A percentile compares a stretch with the other conserved stretches of the same genome.
Conservation (phyloP, 2,113 vertebrate species). For the Aptenodytes forsteri region DNA sequence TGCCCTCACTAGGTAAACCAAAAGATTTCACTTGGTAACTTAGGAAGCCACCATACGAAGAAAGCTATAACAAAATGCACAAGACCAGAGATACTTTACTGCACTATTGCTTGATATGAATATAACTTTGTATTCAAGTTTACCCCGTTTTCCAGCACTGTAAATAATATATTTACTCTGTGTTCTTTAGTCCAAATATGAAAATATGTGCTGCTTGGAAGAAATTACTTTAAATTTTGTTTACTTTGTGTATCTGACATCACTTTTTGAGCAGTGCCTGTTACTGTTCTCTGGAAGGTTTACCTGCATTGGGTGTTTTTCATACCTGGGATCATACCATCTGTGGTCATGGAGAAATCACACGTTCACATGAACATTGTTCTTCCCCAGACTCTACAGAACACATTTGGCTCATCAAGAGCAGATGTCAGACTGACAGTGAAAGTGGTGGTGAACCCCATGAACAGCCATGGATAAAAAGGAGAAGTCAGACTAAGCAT, state of each 20-base stretch:
- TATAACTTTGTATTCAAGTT: not conserved
- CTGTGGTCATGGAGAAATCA: not conserved
- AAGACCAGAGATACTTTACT: not conserved
- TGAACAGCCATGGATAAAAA: not conserved
- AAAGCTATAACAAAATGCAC: conserved; percentile 78
- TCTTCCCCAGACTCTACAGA: not conserved
- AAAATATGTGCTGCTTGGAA: not conserved
- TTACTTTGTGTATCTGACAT: not conserved
- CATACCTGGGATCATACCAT: not conserved
- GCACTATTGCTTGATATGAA: not conserved
- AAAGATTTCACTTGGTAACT: conserved; percentile 92
- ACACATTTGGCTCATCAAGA: not conserved
- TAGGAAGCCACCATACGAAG: conserved; percentile 91
- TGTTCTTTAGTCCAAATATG: not conserved
- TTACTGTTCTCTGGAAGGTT: not conserved
- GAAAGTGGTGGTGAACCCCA: not conserved
- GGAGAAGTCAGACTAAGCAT: not conserved
- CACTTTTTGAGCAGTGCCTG: not conserved
- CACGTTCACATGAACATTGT: not conserved
- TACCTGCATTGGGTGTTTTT: not conserved
- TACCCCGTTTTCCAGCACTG: not conserved
- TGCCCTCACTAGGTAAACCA: conserved; percentile 90
- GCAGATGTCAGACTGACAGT: not conserved
- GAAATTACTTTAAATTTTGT: not conserved
- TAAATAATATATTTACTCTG: not conserved